Evolutionary conservation across 2,113 vertebrate genomes (phyloP), one percentile per base, ranked within the genome.

Genomic region (Prunella fulvescens): DNA sequence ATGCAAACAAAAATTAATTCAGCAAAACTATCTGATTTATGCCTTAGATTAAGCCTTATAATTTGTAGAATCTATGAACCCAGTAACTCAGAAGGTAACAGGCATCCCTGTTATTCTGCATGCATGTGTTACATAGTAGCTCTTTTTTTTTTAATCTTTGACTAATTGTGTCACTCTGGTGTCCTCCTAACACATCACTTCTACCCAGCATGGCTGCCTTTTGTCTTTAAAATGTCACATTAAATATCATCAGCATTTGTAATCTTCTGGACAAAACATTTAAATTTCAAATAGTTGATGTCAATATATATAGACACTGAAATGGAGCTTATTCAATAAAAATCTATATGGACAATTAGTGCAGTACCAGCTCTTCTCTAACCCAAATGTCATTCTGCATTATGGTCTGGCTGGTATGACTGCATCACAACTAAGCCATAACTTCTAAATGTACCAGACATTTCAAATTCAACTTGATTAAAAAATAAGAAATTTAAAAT

Each of bases 331-430:
- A 62, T 58, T 92, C 39, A 81, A 19, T 54, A 45, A 79, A 96
- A 96, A 96, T 88, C 77, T 66, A 60, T 94, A 72, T 78, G 61
- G 82, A 50, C 91, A 88, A 79, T 88, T 94, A 42, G 54, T 81
- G 77, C 48, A 93, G 78, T 25, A 51, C 40, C 78, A 91, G 86
- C 91, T 89, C 35, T 97, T 69, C 48, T 61, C 50, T 97, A 93
- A 78, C 42, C 53, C 56, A 50, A 33, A 51, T 84, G 69, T 86
- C 88, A 60, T 66, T 95, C 81, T 94, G n/a, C 14, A 35, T 95
- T 93, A 93, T 33, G 50, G 69, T 12, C 73, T 60, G 66, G 69
- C 57, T 92, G 89, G 29, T 54, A 25, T 28, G 37, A 87, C n/a
- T 76, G 58, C 56, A 71, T 58, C 29, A 33, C 61, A 69, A 51